A percentile compares a stretch with the other conserved stretches of the same genome.
Conservation (phyloP, 2,888 invertebrate genomes). For the Cancer borealis region DNA sequence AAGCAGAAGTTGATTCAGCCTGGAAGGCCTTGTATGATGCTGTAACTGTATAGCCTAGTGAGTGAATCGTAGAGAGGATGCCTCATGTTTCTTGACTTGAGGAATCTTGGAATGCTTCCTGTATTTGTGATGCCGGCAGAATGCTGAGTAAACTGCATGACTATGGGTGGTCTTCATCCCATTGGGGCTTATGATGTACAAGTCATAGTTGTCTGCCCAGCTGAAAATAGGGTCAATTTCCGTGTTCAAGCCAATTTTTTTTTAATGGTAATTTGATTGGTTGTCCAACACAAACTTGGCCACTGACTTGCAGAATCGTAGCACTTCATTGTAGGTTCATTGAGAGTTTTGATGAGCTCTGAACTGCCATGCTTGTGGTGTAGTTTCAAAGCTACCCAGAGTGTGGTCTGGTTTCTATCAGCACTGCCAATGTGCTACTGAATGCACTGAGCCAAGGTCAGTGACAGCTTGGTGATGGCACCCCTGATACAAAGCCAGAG, state of each 20-base stretch:
- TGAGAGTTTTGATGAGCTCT: constrained; percentile 47
- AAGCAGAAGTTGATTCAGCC: neutral
- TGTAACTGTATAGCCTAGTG: neutral
- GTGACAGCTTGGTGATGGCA: constrained; percentile 17
- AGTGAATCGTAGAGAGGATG: too few species aligned
- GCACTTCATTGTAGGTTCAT: constrained; percentile 24
- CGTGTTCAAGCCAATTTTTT: neutral
- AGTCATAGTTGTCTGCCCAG: constrained; percentile 27
- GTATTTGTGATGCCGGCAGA: neutral
- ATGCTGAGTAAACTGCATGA: constrained; percentile 11
- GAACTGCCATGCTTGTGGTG: constrained; percentile 54
- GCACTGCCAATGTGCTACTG: neutral
- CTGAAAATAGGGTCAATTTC: neutral
- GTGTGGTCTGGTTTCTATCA: neutral
- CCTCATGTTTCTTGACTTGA: too few species aligned
- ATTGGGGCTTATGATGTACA: neutral
- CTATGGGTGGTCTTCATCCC: constrained; percentile 22
- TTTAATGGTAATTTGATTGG: neutral
- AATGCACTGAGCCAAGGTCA: neutral
- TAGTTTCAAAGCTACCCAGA: constrained; percentile 11
- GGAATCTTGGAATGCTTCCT: neutral
- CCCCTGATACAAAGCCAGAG: neutral
- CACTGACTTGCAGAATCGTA: constrained; percentile 39
- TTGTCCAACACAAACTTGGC: constrained; percentile 46
- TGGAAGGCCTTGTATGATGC: neutral